phyloP scores from a whole-genome alignment of 2,888 invertebrate genomes.

The Tromatobia lineatoria region DNA sequence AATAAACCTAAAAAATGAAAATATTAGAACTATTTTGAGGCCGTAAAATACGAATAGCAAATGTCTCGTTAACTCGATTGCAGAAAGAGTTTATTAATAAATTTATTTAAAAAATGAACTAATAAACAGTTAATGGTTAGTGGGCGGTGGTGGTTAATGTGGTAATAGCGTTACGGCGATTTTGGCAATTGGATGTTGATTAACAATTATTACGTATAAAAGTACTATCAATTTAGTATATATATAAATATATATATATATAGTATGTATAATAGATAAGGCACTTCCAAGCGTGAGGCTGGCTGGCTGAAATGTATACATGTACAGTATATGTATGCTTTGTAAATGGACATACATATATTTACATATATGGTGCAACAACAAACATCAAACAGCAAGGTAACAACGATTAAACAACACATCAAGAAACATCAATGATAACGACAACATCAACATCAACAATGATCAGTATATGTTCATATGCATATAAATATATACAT shows the following conservation, averaged over 20 bases:
- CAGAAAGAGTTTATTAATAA: background rate
- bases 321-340: constrained; percentile 54
- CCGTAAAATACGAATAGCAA: background rate
- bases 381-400: constrained; percentile 85
- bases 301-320: constrained; percentile 79
- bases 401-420: constrained; percentile 85
- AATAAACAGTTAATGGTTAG: constrained; percentile 49
- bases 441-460: constrained; percentile 84
- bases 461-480: constrained; percentile 76
- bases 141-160: constrained; percentile 64
- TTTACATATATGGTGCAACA: constrained; percentile 82
- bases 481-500: constrained; percentile 49
- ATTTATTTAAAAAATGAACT: constrained; percentile 5
- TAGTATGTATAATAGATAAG: constrained; percentile 67
- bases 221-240: constrained; percentile 20
- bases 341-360: constrained; percentile 54
- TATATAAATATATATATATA: constrained; percentile 34
- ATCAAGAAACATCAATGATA: constrained; percentile 84
- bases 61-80: background rate
- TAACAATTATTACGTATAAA: constrained; percentile 26
- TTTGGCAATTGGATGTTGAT: constrained; percentile 46
- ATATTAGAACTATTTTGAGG: background rate
- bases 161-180: constrained; percentile 65
- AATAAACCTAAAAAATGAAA: background rate
- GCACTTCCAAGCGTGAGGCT: constrained; percentile 84